Conservation (phyloP, 2,888 invertebrate genomes). For the Acleris sparsana region DNA sequence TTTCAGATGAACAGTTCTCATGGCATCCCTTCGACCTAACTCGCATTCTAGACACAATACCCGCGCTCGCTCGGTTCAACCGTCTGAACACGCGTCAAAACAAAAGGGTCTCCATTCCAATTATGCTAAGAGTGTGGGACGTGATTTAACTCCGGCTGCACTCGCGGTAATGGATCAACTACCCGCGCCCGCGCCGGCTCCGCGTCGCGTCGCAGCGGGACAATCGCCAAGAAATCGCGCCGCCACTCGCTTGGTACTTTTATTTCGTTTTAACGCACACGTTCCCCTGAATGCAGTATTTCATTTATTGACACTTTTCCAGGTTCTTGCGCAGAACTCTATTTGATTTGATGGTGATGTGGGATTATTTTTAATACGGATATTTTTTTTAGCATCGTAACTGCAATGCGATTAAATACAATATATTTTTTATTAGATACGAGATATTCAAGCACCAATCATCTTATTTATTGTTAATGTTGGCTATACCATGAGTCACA, state of each 20-base stretch:
- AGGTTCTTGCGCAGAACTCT: neutral
- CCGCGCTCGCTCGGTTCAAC: neutral
- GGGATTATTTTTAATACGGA: too few species aligned
- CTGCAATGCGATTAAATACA: too few species aligned
- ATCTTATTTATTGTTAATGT: too few species aligned
- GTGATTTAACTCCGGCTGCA: conserved; percentile 10
- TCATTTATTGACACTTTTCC: neutral
- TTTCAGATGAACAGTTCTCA: too few species aligned
- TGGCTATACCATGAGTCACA: too few species aligned
- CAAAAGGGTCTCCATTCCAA: conserved; percentile 2
- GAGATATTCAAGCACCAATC: too few species aligned
- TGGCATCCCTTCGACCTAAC: neutral
- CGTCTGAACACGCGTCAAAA: neutral
- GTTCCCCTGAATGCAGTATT: too few species aligned
- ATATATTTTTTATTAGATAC: too few species aligned
- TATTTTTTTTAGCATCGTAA: too few species aligned
- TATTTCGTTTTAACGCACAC: too few species aligned
- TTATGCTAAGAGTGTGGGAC: conserved; percentile 26
- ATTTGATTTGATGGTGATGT: too few species aligned
- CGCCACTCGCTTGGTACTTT: too few species aligned
- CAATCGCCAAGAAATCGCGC: neutral
- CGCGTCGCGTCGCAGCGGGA: neutral
- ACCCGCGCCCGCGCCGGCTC: neutral
- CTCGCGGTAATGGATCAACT: conserved; percentile 6
- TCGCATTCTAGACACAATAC: neutral